Percentiles rank a stretch among this genome's conserved stretches.
phyloP scores from a whole-genome alignment of 2,797 vertebrate genomes.

The Platalea minor region DNA sequence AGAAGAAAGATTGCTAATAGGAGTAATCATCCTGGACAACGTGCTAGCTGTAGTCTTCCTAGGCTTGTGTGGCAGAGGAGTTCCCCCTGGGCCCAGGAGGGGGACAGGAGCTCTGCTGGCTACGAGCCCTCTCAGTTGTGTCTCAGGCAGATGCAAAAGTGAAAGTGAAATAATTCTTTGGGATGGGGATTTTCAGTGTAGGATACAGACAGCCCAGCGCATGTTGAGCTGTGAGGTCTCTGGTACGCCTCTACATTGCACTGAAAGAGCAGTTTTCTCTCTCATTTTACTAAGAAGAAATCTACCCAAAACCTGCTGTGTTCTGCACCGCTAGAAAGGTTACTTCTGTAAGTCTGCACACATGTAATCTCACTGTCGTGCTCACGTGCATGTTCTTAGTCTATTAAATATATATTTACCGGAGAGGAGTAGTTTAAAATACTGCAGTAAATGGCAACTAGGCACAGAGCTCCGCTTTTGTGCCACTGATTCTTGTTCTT shows the following conservation, averaged over 20 bases:
- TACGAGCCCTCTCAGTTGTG: neutral
- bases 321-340: neutral
- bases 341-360: neutral
- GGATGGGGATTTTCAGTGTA: neutral
- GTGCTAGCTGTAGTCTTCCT: neutral
- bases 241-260: neutral
- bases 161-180: neutral
- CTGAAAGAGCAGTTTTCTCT: neutral
- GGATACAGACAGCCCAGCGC: accelerated
- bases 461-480: neutral
- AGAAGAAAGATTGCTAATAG: neutral
- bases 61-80: neutral
- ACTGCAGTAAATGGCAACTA: neutral
- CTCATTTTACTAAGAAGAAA: neutral
- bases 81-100: neutral
- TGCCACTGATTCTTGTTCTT: neutral
- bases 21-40: neutral
- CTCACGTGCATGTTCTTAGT: neutral
- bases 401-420: neutral
- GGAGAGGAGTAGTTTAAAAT: neutral
- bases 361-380: neutral
- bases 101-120: neutral
- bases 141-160: neutral
- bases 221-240: neutral
- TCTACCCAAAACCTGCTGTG: neutral